Evolutionary conservation across 2,888 invertebrate species (phyloP), one percentile per base, ranked within the genome.

Genomic region (Cylindroiulus punctatus): DNA sequence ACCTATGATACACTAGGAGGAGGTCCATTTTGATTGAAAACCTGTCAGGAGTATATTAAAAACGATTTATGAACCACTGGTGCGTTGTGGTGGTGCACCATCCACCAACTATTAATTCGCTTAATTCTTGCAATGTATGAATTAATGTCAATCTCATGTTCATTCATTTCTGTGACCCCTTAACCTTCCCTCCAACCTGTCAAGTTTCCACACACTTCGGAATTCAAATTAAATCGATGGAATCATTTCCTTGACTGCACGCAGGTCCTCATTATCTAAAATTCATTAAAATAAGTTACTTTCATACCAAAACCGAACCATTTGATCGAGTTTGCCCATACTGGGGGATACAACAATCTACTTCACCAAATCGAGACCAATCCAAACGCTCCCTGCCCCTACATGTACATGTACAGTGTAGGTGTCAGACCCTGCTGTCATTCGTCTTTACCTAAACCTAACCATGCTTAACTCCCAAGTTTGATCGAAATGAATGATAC

Each of bases 401-500:
- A n/a, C n/a, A n/a, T n/a, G n/a, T n/a, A n/a, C n/a, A n/a, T n/a
- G n/a, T n/a, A n/a, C n/a, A n/a, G n/a, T n/a, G n/a, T n/a, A n/a
- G 0, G 22, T 65, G 65, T 26, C 65, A 26, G 26, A 65, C 7
- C 26, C 65, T 26, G 26, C n/a, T 65, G 2, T 26, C 5, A 65
- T 26, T 65, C 65, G 26, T 65, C 65, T 1, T 65, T 65, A 10
- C 44, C 7, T 44, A 44, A 3, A 12, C 36, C n/a, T 57, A 57
- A 57, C n/a, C 52, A 65, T 8, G 10, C 65, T 26, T 22, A 22
- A 65, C 26, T 26, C 26, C 12, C n/a, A n/a, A 26, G 26, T 65
- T 65, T 65, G 65, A 65, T 65, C 65, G 8, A 65, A 65, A 65
- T 65, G 26, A 65, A 65, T 65, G 65, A 65, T 65, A 65, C 65